Conservation (phyloP, 2,888 invertebrate genomes). For the Dromius quadrimaculatus region DNA sequence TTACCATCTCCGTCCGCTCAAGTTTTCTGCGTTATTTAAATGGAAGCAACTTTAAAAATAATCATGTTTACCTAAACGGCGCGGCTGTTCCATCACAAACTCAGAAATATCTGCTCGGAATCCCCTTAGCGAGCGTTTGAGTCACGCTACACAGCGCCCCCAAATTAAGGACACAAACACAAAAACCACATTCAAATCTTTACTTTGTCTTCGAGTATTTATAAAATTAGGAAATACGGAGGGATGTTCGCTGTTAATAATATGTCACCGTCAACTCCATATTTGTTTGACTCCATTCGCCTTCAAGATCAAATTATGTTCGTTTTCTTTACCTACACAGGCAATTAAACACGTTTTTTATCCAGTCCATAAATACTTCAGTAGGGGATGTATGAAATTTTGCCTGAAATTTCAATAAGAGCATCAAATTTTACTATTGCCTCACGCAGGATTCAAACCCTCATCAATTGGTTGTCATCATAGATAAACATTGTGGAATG, state of each 20-base stretch:
- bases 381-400: too few relatives aligned
- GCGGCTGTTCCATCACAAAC: conserved; percentile 29
- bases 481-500: too few relatives aligned
- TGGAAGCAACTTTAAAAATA: conserved; percentile 59
- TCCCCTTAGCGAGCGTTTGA: conserved; percentile 55
- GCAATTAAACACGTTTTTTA: not conserved
- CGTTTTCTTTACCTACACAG: not conserved
- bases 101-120: conserved; percentile 56
- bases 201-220: conserved; percentile 60
- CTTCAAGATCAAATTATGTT: conserved; percentile 11
- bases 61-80: conserved; percentile 59
- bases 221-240: conserved; percentile 57
- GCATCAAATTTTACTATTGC: too few relatives aligned
- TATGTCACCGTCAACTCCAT: conserved; percentile 23
- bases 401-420: too few relatives aligned
- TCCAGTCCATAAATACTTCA: not conserved
- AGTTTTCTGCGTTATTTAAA: conserved; percentile 47
- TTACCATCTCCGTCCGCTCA: conserved; percentile 10
- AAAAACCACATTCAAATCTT: conserved; percentile 59
- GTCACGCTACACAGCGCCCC: conserved; percentile 56
- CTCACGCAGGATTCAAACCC: too few relatives aligned
- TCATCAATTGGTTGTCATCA: too few relatives aligned
- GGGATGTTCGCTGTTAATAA: not conserved
- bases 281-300: conserved; percentile 20
- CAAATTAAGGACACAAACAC: conserved; percentile 52